Percentiles rank a stretch among this genome's conserved stretches.
Evolutionary conservation across 2,888 invertebrate genomes (phyloP).

Genomic region (Agrochola lychnidis): DNA sequence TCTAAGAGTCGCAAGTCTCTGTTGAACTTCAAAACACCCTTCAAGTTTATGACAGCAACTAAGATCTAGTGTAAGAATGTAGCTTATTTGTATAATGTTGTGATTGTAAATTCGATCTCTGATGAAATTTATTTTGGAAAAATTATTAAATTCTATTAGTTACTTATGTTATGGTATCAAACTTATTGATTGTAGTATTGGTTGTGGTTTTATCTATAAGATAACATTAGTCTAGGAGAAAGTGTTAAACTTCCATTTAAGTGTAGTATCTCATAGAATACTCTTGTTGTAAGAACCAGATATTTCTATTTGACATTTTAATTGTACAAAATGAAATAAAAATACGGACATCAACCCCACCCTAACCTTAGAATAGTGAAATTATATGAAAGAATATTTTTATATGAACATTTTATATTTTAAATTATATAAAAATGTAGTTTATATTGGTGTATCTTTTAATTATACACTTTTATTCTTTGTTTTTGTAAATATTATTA

Average conservation of each 20-base stretch:
- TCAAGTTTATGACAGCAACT: slow-evolving; percentile 85
- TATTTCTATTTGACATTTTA: slow-evolving; percentile 62
- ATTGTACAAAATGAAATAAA: slow-evolving; percentile 79
- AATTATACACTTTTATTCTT: slow-evolving; percentile 14
- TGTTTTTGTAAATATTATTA: slow-evolving; percentile 27
- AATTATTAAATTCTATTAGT: slow-evolving; percentile 14
- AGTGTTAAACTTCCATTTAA: slow-evolving; percentile 58
- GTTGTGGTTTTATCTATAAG: slow-evolving; percentile 70
- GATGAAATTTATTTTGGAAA: slow-evolving; percentile 46
- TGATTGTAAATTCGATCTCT: slow-evolving; percentile 67
- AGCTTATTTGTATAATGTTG: slow-evolving; percentile 34
- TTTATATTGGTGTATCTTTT: slow-evolving; percentile 33
- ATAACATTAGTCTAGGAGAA: slow-evolving; percentile 56
- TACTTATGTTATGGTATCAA: slow-evolving; percentile 11
- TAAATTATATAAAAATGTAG: slow-evolving; percentile 48
- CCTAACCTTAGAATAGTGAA: slow-evolving; percentile 83
- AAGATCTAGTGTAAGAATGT: slow-evolving; percentile 73
- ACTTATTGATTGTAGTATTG: slow-evolving; percentile 53
- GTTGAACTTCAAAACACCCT: slow-evolving; percentile 88
- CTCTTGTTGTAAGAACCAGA: slow-evolving; percentile 28
- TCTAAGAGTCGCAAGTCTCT: slow-evolving; percentile 84
- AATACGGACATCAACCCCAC: slow-evolving; percentile 89
- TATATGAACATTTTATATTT: slow-evolving; percentile 57
- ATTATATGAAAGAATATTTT: slow-evolving; percentile 59
- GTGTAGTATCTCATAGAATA: slow-evolving; percentile 49